phyloP scores from a whole-genome alignment of 2,113 vertebrate genomes.

The Onychostoma macrolepis region DNA sequence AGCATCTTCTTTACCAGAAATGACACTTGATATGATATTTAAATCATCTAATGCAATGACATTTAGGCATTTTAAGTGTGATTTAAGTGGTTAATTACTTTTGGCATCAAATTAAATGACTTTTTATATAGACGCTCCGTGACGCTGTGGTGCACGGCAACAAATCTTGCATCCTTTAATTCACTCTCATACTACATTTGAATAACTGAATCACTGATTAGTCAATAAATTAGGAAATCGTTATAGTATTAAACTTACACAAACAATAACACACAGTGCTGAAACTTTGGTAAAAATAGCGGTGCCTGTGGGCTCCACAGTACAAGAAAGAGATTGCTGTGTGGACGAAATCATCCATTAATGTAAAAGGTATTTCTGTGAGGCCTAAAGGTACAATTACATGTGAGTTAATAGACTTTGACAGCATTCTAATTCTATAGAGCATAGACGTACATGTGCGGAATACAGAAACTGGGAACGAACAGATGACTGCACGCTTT shows the following conservation, averaged over 20 bases:
- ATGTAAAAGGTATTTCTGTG: constrained; percentile 29
- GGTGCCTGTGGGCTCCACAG: not conserved
- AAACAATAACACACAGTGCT: constrained; percentile 9
- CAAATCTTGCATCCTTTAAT: not conserved
- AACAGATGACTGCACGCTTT: not conserved
- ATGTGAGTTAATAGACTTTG: constrained; percentile 39
- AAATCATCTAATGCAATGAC: not conserved
- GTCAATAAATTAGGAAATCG: not conserved
- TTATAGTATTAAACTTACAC: not conserved
- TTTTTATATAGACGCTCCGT: not conserved
- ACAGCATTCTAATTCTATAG: constrained; percentile 30
- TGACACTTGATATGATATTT: not conserved
- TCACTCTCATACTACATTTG: not conserved
- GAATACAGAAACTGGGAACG: constrained; percentile 1
- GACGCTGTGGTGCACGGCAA: not conserved
- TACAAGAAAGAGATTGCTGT: not conserved
- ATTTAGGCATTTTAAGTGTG: not conserved
- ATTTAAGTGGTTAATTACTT: not conserved
- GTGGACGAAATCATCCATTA: not conserved
- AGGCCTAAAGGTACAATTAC: constrained; percentile 35
- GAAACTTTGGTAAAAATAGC: not conserved
- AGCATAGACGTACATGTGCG: not conserved
- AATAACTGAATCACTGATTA: not conserved
- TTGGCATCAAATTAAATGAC: not conserved
- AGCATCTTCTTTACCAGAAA: not conserved